These are phyloP conservation scores for Megalopta genalis DNA, from an alignment of 1,140 invertebrate genomes.

Conservation along the genomic window DNA sequence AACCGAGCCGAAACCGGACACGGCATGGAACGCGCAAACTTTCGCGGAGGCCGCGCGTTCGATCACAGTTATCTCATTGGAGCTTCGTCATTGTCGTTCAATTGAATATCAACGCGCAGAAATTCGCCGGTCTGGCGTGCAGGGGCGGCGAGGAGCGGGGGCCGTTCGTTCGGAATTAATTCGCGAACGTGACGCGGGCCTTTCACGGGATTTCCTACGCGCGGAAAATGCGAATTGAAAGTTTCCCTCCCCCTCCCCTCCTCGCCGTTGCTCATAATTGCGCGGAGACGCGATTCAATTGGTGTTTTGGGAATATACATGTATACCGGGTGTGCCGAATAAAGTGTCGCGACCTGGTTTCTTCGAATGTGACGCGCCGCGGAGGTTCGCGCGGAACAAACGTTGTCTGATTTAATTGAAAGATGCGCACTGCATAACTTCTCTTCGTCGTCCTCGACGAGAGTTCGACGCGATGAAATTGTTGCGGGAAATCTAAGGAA, in stretches of 20 bases:
- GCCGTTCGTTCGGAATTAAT: slow-evolving; percentile 1
- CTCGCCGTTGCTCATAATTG: slow-evolving; percentile 28
- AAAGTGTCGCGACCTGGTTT: no score
- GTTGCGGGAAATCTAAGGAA: no score
- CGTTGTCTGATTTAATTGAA: no score
- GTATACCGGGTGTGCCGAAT: no score
- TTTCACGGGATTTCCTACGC: slow-evolving; percentile 7
- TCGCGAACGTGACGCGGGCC: slow-evolving; percentile 7
- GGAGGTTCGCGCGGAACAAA: no score
- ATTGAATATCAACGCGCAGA: slow-evolving; percentile 11
- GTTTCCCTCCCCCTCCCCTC: background rate
- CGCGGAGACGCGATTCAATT: slow-evolving; percentile 28
- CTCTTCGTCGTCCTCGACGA: no score
- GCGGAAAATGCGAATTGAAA: slow-evolving; percentile 8
- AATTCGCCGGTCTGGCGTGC: background rate
- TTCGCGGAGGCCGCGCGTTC: background rate
- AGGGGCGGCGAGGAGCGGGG: no score
- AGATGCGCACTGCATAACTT: no score
- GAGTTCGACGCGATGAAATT: no score
- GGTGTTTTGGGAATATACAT: no score
- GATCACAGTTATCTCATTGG: slow-evolving; percentile 2
- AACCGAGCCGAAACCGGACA: background rate
- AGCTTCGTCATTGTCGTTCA: slow-evolving; percentile 16
- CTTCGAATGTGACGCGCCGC: no score
- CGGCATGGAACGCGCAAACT: background rate